These are phyloP conservation scores for Drosophila mayaguana DNA, from an alignment of 2,888 invertebrate genomes.

Conservation along the genomic window DNA sequence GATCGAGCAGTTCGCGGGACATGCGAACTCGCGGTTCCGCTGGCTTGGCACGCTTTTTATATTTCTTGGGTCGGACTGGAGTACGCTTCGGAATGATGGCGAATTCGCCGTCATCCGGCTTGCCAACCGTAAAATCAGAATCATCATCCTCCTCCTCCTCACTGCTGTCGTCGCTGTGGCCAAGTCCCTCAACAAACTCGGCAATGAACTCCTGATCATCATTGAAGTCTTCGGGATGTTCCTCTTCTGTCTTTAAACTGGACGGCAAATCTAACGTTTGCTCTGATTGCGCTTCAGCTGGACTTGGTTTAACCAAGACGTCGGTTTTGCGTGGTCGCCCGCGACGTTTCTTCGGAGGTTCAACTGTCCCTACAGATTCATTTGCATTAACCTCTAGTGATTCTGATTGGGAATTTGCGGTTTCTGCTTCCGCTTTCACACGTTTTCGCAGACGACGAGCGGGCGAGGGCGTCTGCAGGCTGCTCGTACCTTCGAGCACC, in stretches of 20 bases:
- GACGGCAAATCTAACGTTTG: constrained; percentile 29
- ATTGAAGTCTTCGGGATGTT: constrained; percentile 29
- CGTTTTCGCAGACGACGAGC: constrained; percentile 57
- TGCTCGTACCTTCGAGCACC: constrained; percentile 69
- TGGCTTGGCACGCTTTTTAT: constrained; percentile 78
- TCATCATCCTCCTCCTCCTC: constrained; percentile 54
- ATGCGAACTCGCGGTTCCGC: constrained; percentile 77
- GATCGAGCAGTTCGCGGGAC: constrained; percentile 79
- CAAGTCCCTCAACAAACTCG: constrained; percentile 45
- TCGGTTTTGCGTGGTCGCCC: constrained; percentile 79
- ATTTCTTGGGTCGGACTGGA: constrained; percentile 80
- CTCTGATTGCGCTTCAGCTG: constrained; percentile 12
- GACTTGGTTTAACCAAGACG: constrained; percentile 27
- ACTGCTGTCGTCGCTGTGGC: constrained; percentile 57
- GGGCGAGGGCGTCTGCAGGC: constrained; percentile 26
- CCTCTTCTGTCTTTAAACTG: constrained; percentile 45
- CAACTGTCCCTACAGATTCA: constrained; percentile 4
- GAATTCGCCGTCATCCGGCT: constrained; percentile 56
- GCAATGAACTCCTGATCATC: constrained; percentile 50
- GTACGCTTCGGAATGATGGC: constrained; percentile 81
- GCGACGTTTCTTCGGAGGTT: constrained; percentile 61
- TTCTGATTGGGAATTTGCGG: background rate
- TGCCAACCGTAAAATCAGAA: constrained; percentile 60
- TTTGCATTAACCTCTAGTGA: background rate
- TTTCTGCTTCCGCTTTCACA: constrained; percentile 55